phyloP scores from a whole-genome alignment of 2,888 invertebrate genomes.

The Plebejus anna region DNA sequence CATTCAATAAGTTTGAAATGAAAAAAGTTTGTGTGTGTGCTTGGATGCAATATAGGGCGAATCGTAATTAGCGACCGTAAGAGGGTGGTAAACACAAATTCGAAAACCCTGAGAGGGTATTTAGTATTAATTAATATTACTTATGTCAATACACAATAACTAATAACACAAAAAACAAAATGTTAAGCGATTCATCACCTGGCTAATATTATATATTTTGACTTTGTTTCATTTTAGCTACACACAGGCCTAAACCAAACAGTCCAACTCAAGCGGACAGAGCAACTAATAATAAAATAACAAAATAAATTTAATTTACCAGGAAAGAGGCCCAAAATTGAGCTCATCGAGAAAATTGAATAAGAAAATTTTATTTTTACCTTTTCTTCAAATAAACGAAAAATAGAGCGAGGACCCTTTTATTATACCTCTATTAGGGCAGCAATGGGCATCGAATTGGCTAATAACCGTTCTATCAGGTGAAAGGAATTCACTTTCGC shows the following conservation, averaged over 20 bases:
- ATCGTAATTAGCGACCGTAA: no score
- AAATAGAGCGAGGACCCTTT: slow-evolving; percentile 68
- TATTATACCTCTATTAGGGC: slow-evolving; percentile 78
- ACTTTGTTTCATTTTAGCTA: no score
- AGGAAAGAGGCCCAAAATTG: slow-evolving; percentile 40
- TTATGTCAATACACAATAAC: no score
- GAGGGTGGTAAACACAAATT: no score
- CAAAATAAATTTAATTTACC: slow-evolving; percentile 32
- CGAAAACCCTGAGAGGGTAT: no score
- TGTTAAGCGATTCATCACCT: no score
- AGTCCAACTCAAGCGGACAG: neutral
- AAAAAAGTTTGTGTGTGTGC: neutral
- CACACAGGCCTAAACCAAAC: neutral
- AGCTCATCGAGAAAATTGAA: slow-evolving; percentile 60
- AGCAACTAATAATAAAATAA: slow-evolving; percentile 33
- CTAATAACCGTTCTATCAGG: slow-evolving; percentile 79
- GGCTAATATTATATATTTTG: no score
- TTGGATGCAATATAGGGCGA: neutral
- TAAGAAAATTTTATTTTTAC: slow-evolving; percentile 66
- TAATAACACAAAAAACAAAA: no score
- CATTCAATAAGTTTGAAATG: slow-evolving; percentile 25
- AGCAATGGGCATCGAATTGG: slow-evolving; percentile 75
- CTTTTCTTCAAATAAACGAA: slow-evolving; percentile 63
- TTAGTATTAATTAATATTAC: no score
- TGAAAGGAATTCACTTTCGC: slow-evolving; percentile 75